phyloP scores from a whole-genome alignment of 2,797 vertebrate species.

The Sciaenops ocellatus region DNA sequence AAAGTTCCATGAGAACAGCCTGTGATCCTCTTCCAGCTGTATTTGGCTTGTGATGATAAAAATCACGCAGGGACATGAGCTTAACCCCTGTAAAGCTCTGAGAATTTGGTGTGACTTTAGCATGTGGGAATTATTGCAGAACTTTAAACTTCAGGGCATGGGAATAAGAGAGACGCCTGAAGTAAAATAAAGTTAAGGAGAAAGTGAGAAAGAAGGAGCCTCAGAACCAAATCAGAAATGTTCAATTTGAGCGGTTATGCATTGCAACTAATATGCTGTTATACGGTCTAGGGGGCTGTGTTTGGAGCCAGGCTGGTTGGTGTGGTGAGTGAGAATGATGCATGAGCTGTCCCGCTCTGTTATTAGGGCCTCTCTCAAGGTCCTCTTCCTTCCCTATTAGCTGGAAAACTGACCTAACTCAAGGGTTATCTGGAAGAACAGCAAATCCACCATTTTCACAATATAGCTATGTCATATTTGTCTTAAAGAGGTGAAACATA shows the following conservation, averaged over 20 bases:
- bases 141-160: conserved; percentile 42
- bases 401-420: conserved; percentile 73
- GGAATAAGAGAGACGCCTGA: conserved; percentile 38
- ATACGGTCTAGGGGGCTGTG: conserved; percentile 73
- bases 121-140: conserved; percentile 59
- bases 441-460: conserved; percentile 63
- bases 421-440: conserved; percentile 66
- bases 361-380: conserved; percentile 72
- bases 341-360: conserved; percentile 74
- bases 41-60: conserved; percentile 72
- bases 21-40: conserved; percentile 69
- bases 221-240: conserved; percentile 69
- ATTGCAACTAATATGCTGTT: conserved; percentile 74
- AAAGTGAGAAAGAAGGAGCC: conserved; percentile 30
- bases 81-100: conserved; percentile 51
- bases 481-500: conserved; percentile 51
- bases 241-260: conserved; percentile 67
- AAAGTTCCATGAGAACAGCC: conserved; percentile 51
- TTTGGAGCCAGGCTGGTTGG: conserved; percentile 77
- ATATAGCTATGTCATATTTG: conserved; percentile 36
- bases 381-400: conserved; percentile 70
- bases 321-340: conserved; percentile 80
- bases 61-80: conserved; percentile 58
- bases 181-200: not conserved
- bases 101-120: conserved; percentile 56